phyloP scores from a whole-genome alignment of 2,797 vertebrate genomes.

The Falco berigora region DNA sequence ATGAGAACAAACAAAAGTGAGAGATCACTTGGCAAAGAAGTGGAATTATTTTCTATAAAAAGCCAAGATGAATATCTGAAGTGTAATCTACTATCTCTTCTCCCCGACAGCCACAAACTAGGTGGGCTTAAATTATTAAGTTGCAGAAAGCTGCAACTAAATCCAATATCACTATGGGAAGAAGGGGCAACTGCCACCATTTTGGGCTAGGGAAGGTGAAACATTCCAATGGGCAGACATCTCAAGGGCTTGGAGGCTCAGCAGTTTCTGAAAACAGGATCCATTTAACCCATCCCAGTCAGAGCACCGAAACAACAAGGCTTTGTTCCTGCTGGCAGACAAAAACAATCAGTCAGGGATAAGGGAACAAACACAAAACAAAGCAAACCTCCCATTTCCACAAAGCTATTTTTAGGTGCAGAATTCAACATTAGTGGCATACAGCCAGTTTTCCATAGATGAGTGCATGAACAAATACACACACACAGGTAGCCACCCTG shows the following conservation, averaged over 20 bases:
- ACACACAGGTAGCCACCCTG: neutral
- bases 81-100: neutral
- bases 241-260: neutral
- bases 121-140: neutral
- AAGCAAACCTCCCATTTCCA: neutral
- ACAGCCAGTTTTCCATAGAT: neutral
- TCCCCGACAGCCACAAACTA: neutral
- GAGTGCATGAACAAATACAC: neutral
- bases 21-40: neutral
- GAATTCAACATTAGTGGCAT: neutral
- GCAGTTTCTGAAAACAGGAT: neutral
- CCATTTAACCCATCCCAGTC: rapidly evolving
- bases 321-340: neutral
- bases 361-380: neutral
- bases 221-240: neutral
- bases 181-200: neutral
- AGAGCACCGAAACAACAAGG: neutral
- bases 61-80: neutral
- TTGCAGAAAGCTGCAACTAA: neutral
- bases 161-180: neutral
- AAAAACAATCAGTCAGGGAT: neutral
- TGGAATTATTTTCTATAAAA: neutral
- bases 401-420: neutral
- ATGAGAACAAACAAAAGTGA: neutral
- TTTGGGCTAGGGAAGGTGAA: neutral